Conservation (phyloP, 2,888 invertebrate species). For the Tridacna crocea region DNA sequence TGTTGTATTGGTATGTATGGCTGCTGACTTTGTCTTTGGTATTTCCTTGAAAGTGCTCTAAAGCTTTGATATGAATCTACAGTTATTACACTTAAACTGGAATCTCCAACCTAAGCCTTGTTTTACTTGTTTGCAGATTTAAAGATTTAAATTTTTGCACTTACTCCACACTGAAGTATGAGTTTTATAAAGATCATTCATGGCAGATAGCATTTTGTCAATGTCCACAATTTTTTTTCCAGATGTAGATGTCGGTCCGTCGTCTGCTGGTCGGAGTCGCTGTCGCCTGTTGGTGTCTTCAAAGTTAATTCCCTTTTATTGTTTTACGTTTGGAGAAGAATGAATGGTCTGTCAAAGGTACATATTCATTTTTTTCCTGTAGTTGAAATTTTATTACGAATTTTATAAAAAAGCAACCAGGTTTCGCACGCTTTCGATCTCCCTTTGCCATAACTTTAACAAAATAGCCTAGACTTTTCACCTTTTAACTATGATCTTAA, state of each 20-base stretch:
- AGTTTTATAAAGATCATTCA: background rate
- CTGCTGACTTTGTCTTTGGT: background rate
- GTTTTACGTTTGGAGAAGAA: too few relatives aligned
- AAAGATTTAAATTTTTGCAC: background rate
- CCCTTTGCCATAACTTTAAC: too few relatives aligned
- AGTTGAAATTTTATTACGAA: background rate
- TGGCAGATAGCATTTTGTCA: background rate
- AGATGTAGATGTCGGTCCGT: background rate
- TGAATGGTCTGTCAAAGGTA: conserved; percentile 11
- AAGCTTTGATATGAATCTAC: conserved; percentile 2
- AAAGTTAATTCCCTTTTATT: too few relatives aligned
- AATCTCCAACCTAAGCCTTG: conserved; percentile 1
- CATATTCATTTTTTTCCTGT: background rate
- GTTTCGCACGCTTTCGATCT: too few relatives aligned
- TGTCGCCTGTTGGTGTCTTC: too few relatives aligned
- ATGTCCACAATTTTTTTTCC: conserved; percentile 6
- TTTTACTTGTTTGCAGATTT: conserved; percentile 12
- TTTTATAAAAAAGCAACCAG: conserved; percentile 4
- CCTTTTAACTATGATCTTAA: too few relatives aligned
- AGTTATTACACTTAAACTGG: conserved; percentile 9
- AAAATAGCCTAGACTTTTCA: too few relatives aligned
- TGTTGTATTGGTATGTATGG: background rate
- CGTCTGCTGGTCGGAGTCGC: background rate
- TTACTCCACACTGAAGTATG: background rate
- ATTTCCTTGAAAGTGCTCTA: conserved; percentile 4